Evolutionary conservation across 2,888 invertebrate genomes (phyloP).

Genomic region (Shargacucullia verbasci): DNA sequence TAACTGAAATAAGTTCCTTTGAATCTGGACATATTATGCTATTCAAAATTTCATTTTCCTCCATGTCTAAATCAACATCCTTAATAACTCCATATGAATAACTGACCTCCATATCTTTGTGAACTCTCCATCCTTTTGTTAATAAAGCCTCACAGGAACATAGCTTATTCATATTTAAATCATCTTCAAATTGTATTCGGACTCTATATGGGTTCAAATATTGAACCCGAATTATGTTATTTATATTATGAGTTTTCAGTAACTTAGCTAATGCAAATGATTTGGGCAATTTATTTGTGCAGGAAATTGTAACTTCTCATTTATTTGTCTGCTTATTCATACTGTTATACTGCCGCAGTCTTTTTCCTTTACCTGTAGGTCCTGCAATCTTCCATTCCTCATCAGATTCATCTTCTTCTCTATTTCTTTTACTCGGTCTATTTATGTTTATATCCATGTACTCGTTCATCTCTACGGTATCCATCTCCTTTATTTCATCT

Average conservation of each 20-base stretch:
- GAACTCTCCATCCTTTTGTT: no score
- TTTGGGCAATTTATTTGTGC: background rate
- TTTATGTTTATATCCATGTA: no score
- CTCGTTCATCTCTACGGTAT: no score
- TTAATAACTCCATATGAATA: no score
- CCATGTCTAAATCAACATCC: background rate
- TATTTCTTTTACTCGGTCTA: background rate
- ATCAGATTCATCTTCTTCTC: background rate
- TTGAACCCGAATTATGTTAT: background rate
- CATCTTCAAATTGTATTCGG: no score
- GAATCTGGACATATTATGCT: background rate
- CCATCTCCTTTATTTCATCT: no score
- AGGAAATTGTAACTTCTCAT: slow-evolving; percentile 1
- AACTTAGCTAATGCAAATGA: slow-evolving; percentile 3
- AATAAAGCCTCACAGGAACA: no score
- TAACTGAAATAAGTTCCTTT: no score
- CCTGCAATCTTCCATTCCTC: background rate
- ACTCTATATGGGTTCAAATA: background rate
- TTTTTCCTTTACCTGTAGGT: background rate
- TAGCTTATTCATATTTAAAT: no score
- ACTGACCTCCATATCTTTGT: slow-evolving; percentile 4
- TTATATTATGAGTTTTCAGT: background rate
- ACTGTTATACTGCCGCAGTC: background rate
- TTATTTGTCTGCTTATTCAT: background rate
- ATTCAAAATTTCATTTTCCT: background rate